These are phyloP conservation scores for Vulpes vulpes DNA, from an alignment of 2,113 vertebrate species.

Conservation along the genomic window DNA sequence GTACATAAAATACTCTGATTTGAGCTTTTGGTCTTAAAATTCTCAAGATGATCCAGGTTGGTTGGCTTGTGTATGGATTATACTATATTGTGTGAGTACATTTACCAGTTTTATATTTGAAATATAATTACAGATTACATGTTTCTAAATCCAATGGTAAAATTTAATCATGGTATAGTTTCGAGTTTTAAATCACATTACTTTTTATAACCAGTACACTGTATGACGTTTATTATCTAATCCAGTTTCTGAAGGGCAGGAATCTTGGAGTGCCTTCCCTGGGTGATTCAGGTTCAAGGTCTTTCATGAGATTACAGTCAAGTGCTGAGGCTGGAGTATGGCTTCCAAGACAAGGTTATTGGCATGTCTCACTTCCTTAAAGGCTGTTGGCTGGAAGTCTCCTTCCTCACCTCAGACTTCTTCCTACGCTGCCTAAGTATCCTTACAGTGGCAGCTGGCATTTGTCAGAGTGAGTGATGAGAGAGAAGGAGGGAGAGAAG, in stretches of 20 bases:
- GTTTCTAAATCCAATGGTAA: constrained; percentile 57
- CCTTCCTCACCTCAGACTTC: neutral
- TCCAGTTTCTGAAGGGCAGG: neutral
- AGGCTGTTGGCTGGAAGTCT: neutral
- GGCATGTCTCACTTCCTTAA: neutral
- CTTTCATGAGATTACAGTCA: neutral
- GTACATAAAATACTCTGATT: constrained; percentile 76
- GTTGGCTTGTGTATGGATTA: constrained; percentile 61
- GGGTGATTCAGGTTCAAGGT: neutral
- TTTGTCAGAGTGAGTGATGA: neutral
- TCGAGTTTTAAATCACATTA: neutral
- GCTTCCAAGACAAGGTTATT: neutral
- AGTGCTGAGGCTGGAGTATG: neutral
- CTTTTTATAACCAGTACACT: neutral
- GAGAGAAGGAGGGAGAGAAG: neutral
- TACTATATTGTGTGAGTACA: neutral
- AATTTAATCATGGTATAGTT: constrained; percentile 43
- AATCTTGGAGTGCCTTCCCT: neutral
- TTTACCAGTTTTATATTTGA: constrained; percentile 32
- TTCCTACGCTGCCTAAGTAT: neutral
- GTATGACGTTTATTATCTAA: neutral
- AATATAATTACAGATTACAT: constrained; percentile 74
- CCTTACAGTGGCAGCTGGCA: neutral
- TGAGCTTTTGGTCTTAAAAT: constrained; percentile 79
- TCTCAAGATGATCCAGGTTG: constrained; percentile 57